Evolutionary conservation across 1,140 invertebrate species (phyloP).

Genomic region (Drosophila orosa): DNA sequence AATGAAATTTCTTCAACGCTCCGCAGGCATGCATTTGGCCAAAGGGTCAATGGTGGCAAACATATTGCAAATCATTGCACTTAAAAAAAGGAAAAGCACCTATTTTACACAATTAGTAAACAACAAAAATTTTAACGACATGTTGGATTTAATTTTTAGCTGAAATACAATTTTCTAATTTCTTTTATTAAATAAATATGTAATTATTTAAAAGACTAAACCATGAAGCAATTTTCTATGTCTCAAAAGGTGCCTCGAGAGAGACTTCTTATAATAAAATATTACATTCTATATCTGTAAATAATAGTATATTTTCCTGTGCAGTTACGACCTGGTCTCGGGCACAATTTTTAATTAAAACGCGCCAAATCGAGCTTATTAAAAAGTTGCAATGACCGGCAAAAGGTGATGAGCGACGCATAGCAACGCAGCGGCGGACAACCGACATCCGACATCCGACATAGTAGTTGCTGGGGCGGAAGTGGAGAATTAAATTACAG

Average conservation of each 20-base stretch:
- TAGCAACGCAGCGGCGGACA: not conserved
- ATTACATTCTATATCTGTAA: not conserved
- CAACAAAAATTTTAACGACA: not conserved
- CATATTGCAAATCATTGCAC: not conserved
- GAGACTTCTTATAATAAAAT: not conserved
- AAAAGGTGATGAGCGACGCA: slow-evolving; percentile 20
- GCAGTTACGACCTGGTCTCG: not conserved
- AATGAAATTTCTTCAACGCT: slow-evolving; percentile 52
- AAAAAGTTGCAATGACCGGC: slow-evolving; percentile 59
- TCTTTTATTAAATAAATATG: too few relatives aligned
- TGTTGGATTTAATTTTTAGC: too few relatives aligned
- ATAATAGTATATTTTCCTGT: not conserved
- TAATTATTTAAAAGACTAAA: too few relatives aligned
- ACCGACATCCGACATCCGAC: not conserved
- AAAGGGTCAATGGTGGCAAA: not conserved
- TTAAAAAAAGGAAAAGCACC: not conserved
- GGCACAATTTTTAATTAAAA: slow-evolving; percentile 70
- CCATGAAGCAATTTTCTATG: too few relatives aligned
- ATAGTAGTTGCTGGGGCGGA: slow-evolving; percentile 8
- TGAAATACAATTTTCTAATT: not conserved
- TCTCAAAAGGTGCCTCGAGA: not conserved
- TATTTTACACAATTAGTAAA: not conserved
- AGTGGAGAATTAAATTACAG: slow-evolving; percentile 53
- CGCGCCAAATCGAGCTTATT: slow-evolving; percentile 68
- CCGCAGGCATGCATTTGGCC: slow-evolving; percentile 6